Base-by-base conservation (phyloP, 2,888 invertebrate species). In the Netelia virgata region DNA sequence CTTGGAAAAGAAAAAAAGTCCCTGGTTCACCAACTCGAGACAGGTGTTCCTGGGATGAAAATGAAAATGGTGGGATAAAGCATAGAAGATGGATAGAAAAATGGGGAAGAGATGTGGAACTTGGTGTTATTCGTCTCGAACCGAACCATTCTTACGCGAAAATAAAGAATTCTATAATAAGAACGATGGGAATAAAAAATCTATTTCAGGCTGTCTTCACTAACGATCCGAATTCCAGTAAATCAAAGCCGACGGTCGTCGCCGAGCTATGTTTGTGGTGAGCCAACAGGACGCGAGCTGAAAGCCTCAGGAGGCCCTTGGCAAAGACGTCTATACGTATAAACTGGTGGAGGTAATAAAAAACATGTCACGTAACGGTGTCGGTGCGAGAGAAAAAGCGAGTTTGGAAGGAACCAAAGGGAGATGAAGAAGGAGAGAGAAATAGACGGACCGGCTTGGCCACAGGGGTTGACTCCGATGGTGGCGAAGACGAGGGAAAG, bases 291-390 rank as follows among this genome's bases (percentile, higher is more conserved):
- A 72, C 43, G 72, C 72, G 66, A 61, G 72, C 72, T 72, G 28
- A 66, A 80, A 81, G 73, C 59, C 83, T 84, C 76, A 18, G 36
- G 36, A 69, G 69, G 50, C 18, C 36, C 41, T 53, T 18, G 14
- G 20, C 53, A 64, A 20, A 20, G 55, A 16, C 50, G 53, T 18
- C 70, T 82, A 55, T 64, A 43, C 18, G 63, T 57, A 61, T 16
- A 47, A 23, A 70, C 41, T 28, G 50, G 36, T 23, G 77, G 86
- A 87, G 95, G 95, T 95, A 95, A 95, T 93, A 94, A 94, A 95
- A 95, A 94, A 94, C 94, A 93, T 93, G 91, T 91, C 92, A 93
- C 93, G 94, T 94, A 92, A 93, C 91, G 68, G 79, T 57, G 82
- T 72, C 84, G 77, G 86, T 80, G 82, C 69, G 90, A 91, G 89